Conservation (phyloP, 2,113 vertebrate species). For the Serilophus lunatus region DNA sequence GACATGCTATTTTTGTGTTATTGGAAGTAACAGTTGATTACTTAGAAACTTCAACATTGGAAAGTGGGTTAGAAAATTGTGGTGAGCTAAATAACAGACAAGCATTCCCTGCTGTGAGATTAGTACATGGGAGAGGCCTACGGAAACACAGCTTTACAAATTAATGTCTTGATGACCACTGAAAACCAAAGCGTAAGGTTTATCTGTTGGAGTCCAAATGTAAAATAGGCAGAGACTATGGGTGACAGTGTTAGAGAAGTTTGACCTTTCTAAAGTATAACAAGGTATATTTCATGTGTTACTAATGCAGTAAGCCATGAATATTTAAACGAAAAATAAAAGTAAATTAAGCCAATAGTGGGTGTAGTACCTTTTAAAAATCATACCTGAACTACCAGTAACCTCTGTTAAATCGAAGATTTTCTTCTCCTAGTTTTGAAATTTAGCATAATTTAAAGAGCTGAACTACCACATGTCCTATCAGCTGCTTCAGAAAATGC, state of each 20-base stretch:
- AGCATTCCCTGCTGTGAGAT: background rate
- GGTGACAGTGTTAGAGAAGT: background rate
- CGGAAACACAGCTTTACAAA: background rate
- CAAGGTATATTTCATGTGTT: background rate
- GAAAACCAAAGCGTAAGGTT: background rate
- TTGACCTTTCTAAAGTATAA: background rate
- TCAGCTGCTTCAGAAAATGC: background rate
- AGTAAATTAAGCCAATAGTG: background rate
- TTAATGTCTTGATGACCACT: background rate
- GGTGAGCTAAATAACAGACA: background rate
- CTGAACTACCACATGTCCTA: background rate
- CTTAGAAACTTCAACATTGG: conserved; percentile 38
- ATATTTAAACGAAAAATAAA: background rate
- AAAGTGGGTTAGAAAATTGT: conserved; percentile 26
- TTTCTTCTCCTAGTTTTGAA: background rate
- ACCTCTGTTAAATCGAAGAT: background rate
- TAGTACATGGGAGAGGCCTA: background rate
- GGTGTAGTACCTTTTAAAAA: background rate
- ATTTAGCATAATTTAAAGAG: background rate
- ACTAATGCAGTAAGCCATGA: background rate
- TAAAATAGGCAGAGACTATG: background rate
- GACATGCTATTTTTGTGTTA: conserved; percentile 63
- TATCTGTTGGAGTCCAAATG: background rate
- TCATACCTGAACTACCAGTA: background rate
- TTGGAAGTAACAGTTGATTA: conserved; percentile 64